Conservation (phyloP, 2,888 invertebrate species). For the Chorisops tibialis region DNA sequence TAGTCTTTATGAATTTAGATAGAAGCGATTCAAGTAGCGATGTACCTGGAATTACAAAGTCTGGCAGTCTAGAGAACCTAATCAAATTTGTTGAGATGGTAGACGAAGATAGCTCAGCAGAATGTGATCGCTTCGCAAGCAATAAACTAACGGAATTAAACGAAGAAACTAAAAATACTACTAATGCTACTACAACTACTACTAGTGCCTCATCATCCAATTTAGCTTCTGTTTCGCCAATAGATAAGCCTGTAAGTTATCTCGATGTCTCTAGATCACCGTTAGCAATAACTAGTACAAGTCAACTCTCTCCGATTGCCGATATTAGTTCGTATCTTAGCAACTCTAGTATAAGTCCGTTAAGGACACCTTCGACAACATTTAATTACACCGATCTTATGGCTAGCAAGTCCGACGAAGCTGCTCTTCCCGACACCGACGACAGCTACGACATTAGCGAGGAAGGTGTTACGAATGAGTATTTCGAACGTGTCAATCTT, state of each 20-base stretch:
- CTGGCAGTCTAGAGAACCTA: neutral
- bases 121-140: slow-evolving; percentile 41
- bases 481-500: slow-evolving; percentile 50
- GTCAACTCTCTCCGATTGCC: slow-evolving; percentile 43
- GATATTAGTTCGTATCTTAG: slow-evolving; percentile 38
- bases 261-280: slow-evolving; percentile 18
- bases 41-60: slow-evolving; percentile 22
- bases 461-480: slow-evolving; percentile 50
- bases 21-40: slow-evolving; percentile 18
- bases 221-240: slow-evolving; percentile 11
- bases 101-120: slow-evolving; percentile 43
- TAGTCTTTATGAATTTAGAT: slow-evolving; percentile 8
- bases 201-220: slow-evolving; percentile 22
- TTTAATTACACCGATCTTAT: slow-evolving; percentile 39
- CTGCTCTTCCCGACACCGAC: slow-evolving; percentile 18
- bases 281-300: slow-evolving; percentile 40
- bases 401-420: slow-evolving; percentile 14
- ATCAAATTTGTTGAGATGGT: slow-evolving; percentile 20
- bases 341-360: slow-evolving; percentile 38
- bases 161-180: slow-evolving; percentile 32
- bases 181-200: neutral
- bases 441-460: slow-evolving; percentile 45
- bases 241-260: slow-evolving; percentile 23
- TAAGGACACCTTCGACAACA: slow-evolving; percentile 40
- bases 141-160: slow-evolving; percentile 34